Evolutionary conservation across 1,140 invertebrate species (phyloP).

Genomic region (Lepidurus arcticus): DNA sequence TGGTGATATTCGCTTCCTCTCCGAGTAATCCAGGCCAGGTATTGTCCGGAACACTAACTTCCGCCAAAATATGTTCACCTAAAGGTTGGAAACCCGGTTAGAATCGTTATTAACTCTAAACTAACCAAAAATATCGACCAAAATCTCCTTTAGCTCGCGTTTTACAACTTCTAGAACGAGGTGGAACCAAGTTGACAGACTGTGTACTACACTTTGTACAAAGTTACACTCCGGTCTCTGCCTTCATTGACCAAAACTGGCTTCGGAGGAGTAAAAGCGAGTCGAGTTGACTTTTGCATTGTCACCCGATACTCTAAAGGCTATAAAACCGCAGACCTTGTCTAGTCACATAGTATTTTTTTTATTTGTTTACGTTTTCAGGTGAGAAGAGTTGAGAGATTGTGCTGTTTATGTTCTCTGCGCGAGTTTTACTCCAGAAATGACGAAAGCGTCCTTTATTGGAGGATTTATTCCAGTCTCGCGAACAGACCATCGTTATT

Average conservation of each 20-base stretch:
- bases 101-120: too few species aligned
- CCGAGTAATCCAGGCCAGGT: not conserved
- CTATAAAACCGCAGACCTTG: constrained; percentile 21
- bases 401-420: too few species aligned
- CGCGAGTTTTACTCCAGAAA: too few species aligned
- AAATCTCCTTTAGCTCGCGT: not conserved
- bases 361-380: not conserved
- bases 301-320: constrained; percentile 21
- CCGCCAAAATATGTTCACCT: constrained; percentile 9
- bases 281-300: constrained; percentile 10
- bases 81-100: not conserved
- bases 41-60: not conserved
- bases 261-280: not conserved
- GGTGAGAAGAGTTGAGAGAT: too few species aligned
- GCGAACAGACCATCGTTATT: too few species aligned
- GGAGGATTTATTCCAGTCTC: too few species aligned
- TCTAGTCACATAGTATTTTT: not conserved
- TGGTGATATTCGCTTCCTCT: not conserved
- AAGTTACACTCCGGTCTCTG: not conserved
- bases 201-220: too few species aligned
- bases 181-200: not conserved
- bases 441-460: too few species aligned
- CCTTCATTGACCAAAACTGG: not conserved
- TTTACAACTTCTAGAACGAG: not conserved
- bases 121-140: too few species aligned